These are phyloP conservation scores for Priocnemis perturbator DNA, from an alignment of 2,888 invertebrate species.

Conservation along the genomic window DNA sequence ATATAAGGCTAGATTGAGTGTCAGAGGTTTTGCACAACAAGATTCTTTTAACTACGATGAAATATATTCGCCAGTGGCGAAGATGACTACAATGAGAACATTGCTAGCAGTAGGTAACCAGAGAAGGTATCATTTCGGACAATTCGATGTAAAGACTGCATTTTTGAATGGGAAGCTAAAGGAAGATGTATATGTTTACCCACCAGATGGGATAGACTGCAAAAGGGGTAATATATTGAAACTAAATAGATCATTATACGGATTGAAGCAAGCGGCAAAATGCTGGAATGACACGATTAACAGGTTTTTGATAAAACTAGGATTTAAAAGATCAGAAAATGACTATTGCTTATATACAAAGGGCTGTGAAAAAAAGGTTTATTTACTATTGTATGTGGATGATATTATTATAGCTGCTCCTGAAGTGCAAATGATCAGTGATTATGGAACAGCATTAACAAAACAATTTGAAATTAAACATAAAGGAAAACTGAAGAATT, in stretches of 20 bases:
- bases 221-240: no score
- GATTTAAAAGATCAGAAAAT: slow-evolving; percentile 2
- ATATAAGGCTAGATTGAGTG: slow-evolving; percentile 52
- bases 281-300: slow-evolving; percentile 19
- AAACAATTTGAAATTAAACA: slow-evolving; percentile 10
- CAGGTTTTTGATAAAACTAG: neutral
- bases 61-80: no score
- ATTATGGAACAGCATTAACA: neutral
- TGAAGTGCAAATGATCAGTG: neutral
- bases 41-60: slow-evolving; percentile 54
- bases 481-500: slow-evolving; percentile 17
- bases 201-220: slow-evolving; percentile 27
- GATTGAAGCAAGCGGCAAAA: slow-evolving; percentile 26
- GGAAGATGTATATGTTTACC: no score
- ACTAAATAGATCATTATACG: no score
- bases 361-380: neutral
- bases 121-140: slow-evolving; percentile 46
- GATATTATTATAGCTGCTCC: slow-evolving; percentile 17
- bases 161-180: slow-evolving; percentile 42
- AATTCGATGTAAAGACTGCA: slow-evolving; percentile 48
- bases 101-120: no score
- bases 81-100: no score
- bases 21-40: no score
- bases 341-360: slow-evolving; percentile 12
- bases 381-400: slow-evolving; percentile 4